Evolutionary conservation across 2,888 invertebrate genomes (phyloP).

Genomic region (Aproaerema taeniolella): DNA sequence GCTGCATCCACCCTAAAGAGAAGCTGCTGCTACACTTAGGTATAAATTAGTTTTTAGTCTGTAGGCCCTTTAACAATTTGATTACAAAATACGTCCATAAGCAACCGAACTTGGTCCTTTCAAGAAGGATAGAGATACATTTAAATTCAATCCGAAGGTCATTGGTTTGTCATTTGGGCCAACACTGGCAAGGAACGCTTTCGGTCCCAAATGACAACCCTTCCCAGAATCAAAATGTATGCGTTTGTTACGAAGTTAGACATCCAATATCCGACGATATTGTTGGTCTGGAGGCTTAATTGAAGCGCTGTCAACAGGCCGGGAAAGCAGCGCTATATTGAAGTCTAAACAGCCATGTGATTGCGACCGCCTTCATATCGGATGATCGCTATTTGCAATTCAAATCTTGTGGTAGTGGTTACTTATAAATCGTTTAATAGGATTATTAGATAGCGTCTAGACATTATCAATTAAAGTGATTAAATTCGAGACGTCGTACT

Average conservation of each 20-base stretch:
- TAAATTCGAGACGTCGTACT: slow-evolving; percentile 7
- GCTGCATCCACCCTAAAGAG: too few species aligned
- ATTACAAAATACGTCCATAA: too few species aligned
- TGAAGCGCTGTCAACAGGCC: slow-evolving; percentile 6
- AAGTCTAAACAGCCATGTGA: slow-evolving; percentile 34
- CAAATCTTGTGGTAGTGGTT: slow-evolving; percentile 31
- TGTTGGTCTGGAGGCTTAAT: slow-evolving; percentile 40
- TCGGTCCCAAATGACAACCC: background rate
- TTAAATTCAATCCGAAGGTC: background rate
- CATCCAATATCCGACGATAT: slow-evolving; percentile 36
- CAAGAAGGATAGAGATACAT: too few species aligned
- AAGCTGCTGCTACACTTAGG: too few species aligned
- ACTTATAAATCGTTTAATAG: slow-evolving; percentile 18
- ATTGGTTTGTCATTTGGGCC: background rate
- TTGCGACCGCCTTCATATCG: slow-evolving; percentile 41
- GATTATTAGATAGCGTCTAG: slow-evolving; percentile 18
- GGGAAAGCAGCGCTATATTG: slow-evolving; percentile 9
- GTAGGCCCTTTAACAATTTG: too few species aligned
- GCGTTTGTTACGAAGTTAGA: slow-evolving; percentile 26
- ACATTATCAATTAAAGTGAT: slow-evolving; percentile 13
- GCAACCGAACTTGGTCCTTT: too few species aligned
- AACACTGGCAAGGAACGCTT: background rate
- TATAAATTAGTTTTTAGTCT: too few species aligned
- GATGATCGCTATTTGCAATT: slow-evolving; percentile 54
- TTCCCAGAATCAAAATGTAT: background rate